Evolutionary conservation across 2,888 invertebrate species (phyloP).

Genomic region (Drosophila dives): DNA sequence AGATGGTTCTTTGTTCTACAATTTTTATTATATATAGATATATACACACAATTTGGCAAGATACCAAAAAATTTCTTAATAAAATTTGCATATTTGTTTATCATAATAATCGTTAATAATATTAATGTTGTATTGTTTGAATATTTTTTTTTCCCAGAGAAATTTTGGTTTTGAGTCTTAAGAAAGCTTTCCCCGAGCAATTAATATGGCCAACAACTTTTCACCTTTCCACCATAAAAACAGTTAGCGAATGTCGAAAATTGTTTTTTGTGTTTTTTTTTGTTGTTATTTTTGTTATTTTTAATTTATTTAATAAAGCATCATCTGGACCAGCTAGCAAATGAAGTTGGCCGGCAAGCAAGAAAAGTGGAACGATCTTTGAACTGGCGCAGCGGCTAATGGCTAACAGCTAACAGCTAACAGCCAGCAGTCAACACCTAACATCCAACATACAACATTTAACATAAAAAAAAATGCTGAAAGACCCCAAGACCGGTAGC

Average conservation of each 20-base stretch:
- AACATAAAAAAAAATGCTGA: conserved; percentile 19
- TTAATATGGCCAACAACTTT: conserved; percentile 49
- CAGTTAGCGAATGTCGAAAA: conserved; percentile 28
- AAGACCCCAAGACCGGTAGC: conserved; percentile 67
- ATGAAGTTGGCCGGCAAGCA: conserved; percentile 30
- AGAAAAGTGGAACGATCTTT: conserved; percentile 64
- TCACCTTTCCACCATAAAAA: conserved; percentile 41
- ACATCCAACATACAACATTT: conserved; percentile 14
- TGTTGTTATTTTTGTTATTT: not conserved
- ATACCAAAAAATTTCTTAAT: not conserved
- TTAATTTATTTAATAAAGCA: conserved; percentile 34
- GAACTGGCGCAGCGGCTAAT: conserved; percentile 40
- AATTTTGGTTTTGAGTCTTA: conserved; percentile 36
- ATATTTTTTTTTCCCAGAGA: conserved; percentile 10
- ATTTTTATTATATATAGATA: not conserved
- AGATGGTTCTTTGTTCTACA: not conserved
- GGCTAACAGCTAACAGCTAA: conserved; percentile 15
- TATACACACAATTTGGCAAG: not conserved
- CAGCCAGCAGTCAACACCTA: conserved; percentile 15
- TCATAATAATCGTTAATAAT: not conserved
- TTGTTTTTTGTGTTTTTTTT: not conserved
- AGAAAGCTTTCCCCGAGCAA: conserved; percentile 46
- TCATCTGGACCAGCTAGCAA: conserved; percentile 43
- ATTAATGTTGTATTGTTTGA: not conserved
- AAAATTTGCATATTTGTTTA: not conserved